Conservation (phyloP, 1,140 invertebrate species). For the Cepaea nemoralis region DNA sequence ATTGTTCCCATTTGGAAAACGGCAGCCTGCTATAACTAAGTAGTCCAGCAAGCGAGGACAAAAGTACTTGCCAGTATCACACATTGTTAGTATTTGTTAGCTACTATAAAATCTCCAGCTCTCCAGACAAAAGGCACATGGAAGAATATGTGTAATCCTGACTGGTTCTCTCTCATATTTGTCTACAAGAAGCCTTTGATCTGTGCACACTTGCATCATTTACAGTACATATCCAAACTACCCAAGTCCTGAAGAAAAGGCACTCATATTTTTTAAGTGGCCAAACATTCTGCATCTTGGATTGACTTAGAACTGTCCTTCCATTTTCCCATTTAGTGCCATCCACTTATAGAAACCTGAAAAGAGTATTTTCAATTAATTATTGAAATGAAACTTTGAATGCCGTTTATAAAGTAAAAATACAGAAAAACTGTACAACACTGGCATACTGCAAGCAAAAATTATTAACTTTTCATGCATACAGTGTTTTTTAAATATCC, state of each 20-base stretch:
- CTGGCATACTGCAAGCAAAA: too few relatives aligned
- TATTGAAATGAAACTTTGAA: background rate
- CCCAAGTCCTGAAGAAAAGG: constrained; percentile 36
- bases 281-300: background rate
- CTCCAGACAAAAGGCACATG: background rate
- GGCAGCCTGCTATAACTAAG: constrained; percentile 93
- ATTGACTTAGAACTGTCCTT: background rate
- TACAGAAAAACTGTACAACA: too few relatives aligned
- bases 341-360: background rate
- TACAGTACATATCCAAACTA: background rate
- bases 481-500: too few relatives aligned
- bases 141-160: background rate
- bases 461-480: too few relatives aligned
- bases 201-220: background rate
- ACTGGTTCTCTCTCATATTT: background rate
- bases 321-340: background rate
- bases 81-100: background rate
- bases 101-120: background rate
- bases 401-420: too few relatives aligned
- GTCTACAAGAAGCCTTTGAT: background rate
- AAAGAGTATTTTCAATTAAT: background rate
- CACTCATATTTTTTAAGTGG: constrained; percentile 27
- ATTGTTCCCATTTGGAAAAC: constrained; percentile 76
- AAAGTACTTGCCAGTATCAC: constrained; percentile 72
- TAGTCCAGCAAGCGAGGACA: constrained; percentile 86